Evolutionary conservation across 2,888 invertebrate species (phyloP), one percentile per base, ranked within the genome.

Genomic region (Sphinx pinastri): DNA sequence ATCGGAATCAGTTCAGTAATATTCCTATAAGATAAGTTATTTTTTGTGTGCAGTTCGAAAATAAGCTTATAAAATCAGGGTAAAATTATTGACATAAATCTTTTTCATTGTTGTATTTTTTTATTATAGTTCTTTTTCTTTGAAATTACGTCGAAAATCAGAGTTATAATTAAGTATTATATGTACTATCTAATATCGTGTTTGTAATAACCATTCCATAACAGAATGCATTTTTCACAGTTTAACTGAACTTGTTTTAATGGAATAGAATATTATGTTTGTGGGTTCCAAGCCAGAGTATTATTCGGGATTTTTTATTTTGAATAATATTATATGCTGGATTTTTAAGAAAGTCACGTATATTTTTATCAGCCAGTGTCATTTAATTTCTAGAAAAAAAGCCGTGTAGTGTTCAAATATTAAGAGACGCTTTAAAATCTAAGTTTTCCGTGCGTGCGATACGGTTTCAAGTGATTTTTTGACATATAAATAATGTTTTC

Each of bases 21-120:
- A 19, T 38, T 7, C 38, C 38, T 38, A 8, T 38, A 55, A 10
- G 2, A 55, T 10, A n/a, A 55, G 16, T 8, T 8, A 54, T 14
- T 6, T 16, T 60, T 2, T 59, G 58, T 58, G 16, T 60, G 11
- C 16, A 60, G 2, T 11, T 60, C 16, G n/a, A n/a, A 0, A 45
- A n/a, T 45, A 38, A 59, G n/a, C n/a, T 38, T 58, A 38, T 16
- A 45, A 60, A 47, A 60, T 60, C 60, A 60, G 60, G 60, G 47
- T 60, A 47, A 45, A 60, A 45, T 10, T 58, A 54, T 54, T 60
- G 60, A 60, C 47, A 8, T 59, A 59, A n/a, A 45, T 58, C 5
- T 58, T 57, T 19, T 25, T 19, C 57, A 57, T 19, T 57, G 19
- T n/a, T n/a, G n/a, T n/a, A n/a, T n/a, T n/a, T n/a, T n/a, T n/a